Evolutionary conservation across 1,140 invertebrate species (phyloP).

Genomic region (Melipona quadrifasciata): DNA sequence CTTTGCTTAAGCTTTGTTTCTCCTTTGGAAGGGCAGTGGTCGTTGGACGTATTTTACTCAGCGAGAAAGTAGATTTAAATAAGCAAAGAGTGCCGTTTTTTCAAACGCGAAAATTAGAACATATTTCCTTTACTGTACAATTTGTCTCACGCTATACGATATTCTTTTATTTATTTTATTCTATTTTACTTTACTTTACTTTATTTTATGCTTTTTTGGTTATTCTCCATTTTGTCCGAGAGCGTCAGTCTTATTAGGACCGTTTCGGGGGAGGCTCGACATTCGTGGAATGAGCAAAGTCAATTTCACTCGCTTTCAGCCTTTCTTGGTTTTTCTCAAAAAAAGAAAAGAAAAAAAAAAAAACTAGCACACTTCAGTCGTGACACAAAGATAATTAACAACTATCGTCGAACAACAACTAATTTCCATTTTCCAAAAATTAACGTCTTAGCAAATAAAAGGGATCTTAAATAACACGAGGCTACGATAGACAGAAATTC

Average conservation of each 20-base stretch:
- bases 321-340: neutral
- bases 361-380: conserved; percentile 3
- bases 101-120: conserved; percentile 39
- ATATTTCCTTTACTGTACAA: conserved; percentile 27
- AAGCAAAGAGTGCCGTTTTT: conserved; percentile 24
- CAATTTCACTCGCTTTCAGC: conserved; percentile 24
- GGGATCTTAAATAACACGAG: conserved; percentile 30
- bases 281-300: conserved; percentile 44
- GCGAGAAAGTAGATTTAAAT: conserved; percentile 49
- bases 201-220: neutral
- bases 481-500: neutral
- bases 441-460: conserved; percentile 37
- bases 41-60: conserved; percentile 62
- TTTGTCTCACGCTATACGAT: neutral
- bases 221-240: conserved; percentile 12
- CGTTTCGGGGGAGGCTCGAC: conserved; percentile 29
- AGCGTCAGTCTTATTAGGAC: conserved; percentile 52
- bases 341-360: no score
- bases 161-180: neutral
- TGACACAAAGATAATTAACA: neutral
- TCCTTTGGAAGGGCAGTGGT: conserved; percentile 55
- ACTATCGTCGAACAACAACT: neutral
- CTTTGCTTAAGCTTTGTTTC: conserved; percentile 21
- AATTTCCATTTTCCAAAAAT: conserved; percentile 28
- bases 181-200: neutral